Conservation (phyloP, 1,140 invertebrate genomes). For the Danaus plexippus region DNA sequence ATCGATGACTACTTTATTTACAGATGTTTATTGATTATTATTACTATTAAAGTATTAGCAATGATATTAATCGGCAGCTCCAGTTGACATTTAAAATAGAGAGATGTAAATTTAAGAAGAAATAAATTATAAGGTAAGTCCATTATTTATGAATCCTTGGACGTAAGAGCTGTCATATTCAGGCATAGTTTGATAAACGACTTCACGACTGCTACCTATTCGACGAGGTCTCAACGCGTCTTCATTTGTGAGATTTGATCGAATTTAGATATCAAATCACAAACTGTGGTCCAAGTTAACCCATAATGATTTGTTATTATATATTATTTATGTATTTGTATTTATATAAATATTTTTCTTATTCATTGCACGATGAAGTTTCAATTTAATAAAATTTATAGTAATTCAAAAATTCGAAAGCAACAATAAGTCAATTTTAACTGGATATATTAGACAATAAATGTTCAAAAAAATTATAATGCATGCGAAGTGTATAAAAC, state of each 20-base stretch:
- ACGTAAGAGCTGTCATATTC: conserved; percentile 35
- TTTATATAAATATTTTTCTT: conserved; percentile 3
- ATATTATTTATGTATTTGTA: background rate
- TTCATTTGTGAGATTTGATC: conserved; percentile 58
- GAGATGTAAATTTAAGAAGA: too few species aligned
- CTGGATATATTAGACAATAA: too few species aligned
- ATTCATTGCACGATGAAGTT: conserved; percentile 8
- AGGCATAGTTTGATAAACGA: conserved; percentile 52
- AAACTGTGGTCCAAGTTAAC: conserved; percentile 21
- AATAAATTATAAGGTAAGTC: background rate
- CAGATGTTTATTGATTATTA: too few species aligned
- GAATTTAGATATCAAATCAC: conserved; percentile 40
- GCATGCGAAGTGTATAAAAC: too few species aligned
- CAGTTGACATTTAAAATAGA: too few species aligned
- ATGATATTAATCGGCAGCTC: too few species aligned
- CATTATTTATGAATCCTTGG: conserved; percentile 10
- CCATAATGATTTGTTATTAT: conserved; percentile 7
- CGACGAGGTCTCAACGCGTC: conserved; percentile 35
- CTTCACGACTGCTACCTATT: conserved; percentile 39
- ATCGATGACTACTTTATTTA: too few species aligned
- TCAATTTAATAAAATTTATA: too few species aligned
- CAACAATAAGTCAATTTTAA: too few species aligned
- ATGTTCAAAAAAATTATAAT: too few species aligned
- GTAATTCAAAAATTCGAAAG: too few species aligned
- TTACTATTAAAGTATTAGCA: too few species aligned